Evolutionary conservation across 1,140 invertebrate species (phyloP).

Genomic region (Drosophila auraria): DNA sequence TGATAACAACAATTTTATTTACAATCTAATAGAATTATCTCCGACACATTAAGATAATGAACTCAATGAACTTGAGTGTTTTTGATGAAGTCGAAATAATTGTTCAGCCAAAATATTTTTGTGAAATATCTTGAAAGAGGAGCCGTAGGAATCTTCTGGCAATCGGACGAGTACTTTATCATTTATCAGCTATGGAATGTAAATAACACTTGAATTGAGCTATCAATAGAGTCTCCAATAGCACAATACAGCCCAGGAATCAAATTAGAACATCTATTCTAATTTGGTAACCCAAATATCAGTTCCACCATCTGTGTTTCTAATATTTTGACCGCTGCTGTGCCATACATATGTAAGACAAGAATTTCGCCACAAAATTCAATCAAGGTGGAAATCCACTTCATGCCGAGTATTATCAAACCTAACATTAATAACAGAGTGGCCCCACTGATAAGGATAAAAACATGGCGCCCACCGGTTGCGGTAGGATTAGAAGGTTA

Average conservation of each 20-base stretch:
- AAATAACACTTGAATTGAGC: slow-evolving; percentile 18
- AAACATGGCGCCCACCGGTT: slow-evolving; percentile 21
- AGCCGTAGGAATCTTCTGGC: slow-evolving; percentile 11
- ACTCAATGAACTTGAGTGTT: neutral
- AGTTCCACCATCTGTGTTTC: neutral
- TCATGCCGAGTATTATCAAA: slow-evolving; percentile 14
- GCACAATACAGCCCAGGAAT: neutral
- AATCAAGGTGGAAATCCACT: slow-evolving; percentile 46
- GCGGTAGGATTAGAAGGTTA: slow-evolving; percentile 16
- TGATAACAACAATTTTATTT: neutral
- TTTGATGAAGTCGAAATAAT: neutral
- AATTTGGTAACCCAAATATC: slow-evolving; percentile 2
- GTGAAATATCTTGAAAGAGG: neutral
- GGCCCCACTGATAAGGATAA: slow-evolving; percentile 32
- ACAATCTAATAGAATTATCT: neutral
- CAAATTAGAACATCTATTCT: slow-evolving; percentile 29
- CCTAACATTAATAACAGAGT: slow-evolving; percentile 9
- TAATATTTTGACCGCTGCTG: slow-evolving; percentile 17
- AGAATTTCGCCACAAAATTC: slow-evolving; percentile 67
- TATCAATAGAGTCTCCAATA: neutral
- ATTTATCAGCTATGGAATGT: slow-evolving; percentile 1
- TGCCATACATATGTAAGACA: slow-evolving; percentile 9
- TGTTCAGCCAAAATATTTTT: neutral
- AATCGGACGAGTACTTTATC: slow-evolving; percentile 1
- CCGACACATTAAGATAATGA: neutral